phyloP scores from a whole-genome alignment of 35 echinoderm and acorn worm species.

The Nesometra sesokonis region DNA sequence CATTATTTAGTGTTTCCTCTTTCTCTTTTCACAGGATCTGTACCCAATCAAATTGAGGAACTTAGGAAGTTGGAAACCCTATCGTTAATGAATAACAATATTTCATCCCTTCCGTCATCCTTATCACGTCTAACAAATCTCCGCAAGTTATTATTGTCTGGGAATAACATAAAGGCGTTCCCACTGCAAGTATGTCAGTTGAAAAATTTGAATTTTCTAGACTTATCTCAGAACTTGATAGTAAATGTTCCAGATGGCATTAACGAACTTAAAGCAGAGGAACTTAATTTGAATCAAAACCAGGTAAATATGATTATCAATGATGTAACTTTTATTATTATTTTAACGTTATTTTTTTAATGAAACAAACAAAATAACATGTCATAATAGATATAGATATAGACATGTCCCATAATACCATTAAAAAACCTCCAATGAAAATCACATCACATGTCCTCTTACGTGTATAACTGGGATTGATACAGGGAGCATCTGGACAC shows the following conservation, averaged over 20 bases:
- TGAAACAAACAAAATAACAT: no score
- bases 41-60: conserved; percentile 44
- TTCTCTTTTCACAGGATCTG: conserved; percentile 27
- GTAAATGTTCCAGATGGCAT: conserved; percentile 48
- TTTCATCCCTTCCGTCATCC: conserved; percentile 42
- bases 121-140: conserved; percentile 39
- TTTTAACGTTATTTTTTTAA: no score
- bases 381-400: no score
- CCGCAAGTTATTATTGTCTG: conserved; percentile 39
- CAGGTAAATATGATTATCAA: conserved; percentile 63
- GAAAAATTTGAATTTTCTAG: conserved; percentile 67
- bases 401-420: no score
- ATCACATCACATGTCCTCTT: no score
- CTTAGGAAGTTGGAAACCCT: conserved; percentile 68
- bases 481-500: no score
- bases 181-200: conserved; percentile 55
- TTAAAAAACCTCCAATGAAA: no score
- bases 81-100: conserved; percentile 44
- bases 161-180: conserved; percentile 55
- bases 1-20: neutral
- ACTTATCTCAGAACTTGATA: conserved; percentile 72
- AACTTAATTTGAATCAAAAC: conserved; percentile 90
- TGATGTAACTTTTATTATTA: no score
- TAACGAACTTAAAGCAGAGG: conserved; percentile 51
- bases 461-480: no score